A percentile compares a stretch with the other conserved stretches of the same genome.
Conservation (phyloP, 2,113 vertebrate species). For the Acanthochromis polyacanthus region DNA sequence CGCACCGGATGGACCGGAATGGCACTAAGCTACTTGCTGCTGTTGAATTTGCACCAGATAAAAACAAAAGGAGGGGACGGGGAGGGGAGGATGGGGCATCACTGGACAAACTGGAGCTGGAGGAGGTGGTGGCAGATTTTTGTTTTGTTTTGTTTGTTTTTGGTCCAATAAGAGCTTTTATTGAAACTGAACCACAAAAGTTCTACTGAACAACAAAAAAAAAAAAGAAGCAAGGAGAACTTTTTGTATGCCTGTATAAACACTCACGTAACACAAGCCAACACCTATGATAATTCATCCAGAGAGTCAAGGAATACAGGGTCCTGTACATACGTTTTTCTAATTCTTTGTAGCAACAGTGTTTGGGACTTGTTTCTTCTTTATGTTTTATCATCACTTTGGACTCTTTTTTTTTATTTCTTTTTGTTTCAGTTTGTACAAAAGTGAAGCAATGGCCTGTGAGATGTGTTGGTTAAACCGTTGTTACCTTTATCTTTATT, state of each 20-base stretch:
- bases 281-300: slow-evolving; percentile 79
- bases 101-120: slow-evolving; percentile 23
- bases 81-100: neutral
- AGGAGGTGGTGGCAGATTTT: slow-evolving; percentile 6
- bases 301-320: slow-evolving; percentile 94
- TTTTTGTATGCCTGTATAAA: slow-evolving; percentile 76
- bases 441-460: slow-evolving; percentile 83
- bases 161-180: slow-evolving; percentile 67
- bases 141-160: slow-evolving; percentile 13
- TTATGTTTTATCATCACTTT: slow-evolving; percentile 83
- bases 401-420: slow-evolving; percentile 84
- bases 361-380: slow-evolving; percentile 92
- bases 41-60: slow-evolving; percentile 90
- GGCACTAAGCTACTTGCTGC: slow-evolving; percentile 87
- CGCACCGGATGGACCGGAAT: slow-evolving; percentile 75
- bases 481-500: slow-evolving; percentile 82
- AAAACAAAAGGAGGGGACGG: slow-evolving; percentile 72
- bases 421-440: slow-evolving; percentile 77
- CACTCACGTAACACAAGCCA: slow-evolving; percentile 75
- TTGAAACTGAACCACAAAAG: slow-evolving; percentile 41
- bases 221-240: slow-evolving; percentile 59
- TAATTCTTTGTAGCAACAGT: slow-evolving; percentile 99
- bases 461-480: slow-evolving; percentile 85
- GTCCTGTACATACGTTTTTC: slow-evolving; percentile 98
- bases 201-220: slow-evolving; percentile 12